phyloP scores from a whole-genome alignment of 2,797 vertebrate genomes.

The Phalloptychus januarius region DNA sequence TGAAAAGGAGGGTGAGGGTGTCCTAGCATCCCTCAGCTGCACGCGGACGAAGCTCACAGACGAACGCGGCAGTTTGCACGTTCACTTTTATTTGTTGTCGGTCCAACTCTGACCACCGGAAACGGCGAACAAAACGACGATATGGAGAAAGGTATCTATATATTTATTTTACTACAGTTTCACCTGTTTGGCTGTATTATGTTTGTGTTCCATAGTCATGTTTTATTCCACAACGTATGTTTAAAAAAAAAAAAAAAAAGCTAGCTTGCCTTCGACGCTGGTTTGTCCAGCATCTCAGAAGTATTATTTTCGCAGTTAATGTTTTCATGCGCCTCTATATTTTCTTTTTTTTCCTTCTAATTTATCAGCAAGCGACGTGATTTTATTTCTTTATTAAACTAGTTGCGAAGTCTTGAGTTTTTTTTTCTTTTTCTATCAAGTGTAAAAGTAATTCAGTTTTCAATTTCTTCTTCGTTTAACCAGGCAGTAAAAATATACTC shows the following conservation, averaged over 20 bases:
- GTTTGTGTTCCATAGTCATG: background rate
- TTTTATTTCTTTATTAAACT: background rate
- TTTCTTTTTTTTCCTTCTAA: background rate
- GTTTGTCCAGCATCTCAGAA: background rate
- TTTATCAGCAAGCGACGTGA: background rate
- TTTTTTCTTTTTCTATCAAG: background rate
- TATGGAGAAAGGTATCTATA: background rate
- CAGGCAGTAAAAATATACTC: background rate
- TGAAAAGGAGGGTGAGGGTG: too few relatives aligned
- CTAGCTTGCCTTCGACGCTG: background rate
- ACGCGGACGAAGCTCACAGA: background rate
- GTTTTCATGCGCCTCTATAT: background rate
- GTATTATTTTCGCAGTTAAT: background rate
- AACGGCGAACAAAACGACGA: background rate
- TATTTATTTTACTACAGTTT: background rate
- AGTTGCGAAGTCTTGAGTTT: background rate
- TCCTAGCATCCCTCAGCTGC: slow-evolving; percentile 1
- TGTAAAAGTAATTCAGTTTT: background rate
- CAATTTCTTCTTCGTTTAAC: background rate
- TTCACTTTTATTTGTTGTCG: background rate
- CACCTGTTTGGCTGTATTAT: background rate
- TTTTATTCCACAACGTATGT: background rate
- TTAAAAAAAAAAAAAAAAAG: background rate
- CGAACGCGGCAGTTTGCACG: background rate
- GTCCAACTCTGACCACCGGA: background rate